A percentile compares a stretch with the other conserved stretches of the same genome.
Conservation (phyloP, 2,797 vertebrate genomes). For the Tinamus major region DNA sequence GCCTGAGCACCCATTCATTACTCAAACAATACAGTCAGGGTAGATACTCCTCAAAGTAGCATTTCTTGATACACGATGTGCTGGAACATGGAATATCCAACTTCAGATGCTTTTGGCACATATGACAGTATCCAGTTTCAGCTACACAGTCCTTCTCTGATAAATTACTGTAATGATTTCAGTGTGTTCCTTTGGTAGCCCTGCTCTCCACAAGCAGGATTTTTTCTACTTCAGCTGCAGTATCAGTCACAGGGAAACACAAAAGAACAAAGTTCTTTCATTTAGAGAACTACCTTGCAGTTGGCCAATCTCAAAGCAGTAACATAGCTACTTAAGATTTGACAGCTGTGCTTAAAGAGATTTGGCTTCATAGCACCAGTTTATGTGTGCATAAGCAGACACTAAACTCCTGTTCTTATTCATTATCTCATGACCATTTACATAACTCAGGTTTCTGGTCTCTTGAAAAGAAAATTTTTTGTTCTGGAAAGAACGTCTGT, state of each 20-base stretch:
- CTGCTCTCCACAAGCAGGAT: background rate
- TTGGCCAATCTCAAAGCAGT: conserved; percentile 25
- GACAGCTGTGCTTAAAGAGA: conserved; percentile 18
- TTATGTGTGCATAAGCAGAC: background rate
- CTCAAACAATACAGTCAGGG: background rate
- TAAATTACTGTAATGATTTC: conserved; percentile 45
- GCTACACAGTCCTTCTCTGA: background rate
- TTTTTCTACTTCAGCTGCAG: conserved; percentile 33
- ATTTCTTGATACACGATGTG: background rate
- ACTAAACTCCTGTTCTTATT: background rate
- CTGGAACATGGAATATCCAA: background rate
- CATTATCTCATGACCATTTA: background rate
- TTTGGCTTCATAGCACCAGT: background rate
- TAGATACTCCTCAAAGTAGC: background rate
- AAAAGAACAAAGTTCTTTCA: conserved; percentile 49
- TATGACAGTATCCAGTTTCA: background rate
- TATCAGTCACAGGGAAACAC: conserved; percentile 27
- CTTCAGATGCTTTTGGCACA: background rate
- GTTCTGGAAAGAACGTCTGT: background rate
- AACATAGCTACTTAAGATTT: conserved; percentile 20
- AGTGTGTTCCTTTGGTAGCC: background rate
- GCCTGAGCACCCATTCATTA: background rate
- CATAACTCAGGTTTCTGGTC: background rate
- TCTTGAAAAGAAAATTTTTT: background rate
- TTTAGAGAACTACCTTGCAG: conserved; percentile 47